Conservation (phyloP, 2,113 vertebrate genomes). For the Cnemophilus loriae region DNA sequence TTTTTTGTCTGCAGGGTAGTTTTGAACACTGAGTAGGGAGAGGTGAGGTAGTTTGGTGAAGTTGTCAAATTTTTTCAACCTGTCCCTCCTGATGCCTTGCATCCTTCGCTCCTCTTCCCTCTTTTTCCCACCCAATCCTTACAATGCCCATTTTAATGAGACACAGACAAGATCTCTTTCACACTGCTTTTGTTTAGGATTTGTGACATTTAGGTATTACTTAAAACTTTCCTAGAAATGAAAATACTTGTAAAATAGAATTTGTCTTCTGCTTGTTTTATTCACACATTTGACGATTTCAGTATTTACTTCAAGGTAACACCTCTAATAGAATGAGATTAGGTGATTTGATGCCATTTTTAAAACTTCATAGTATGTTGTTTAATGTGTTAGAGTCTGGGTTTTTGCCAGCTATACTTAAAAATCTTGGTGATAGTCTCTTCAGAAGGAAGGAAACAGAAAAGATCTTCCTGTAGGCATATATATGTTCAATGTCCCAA, state of each 20-base stretch:
- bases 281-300: neutral
- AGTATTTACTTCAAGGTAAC: neutral
- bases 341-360: neutral
- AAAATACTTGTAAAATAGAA: neutral
- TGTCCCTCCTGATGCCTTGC: neutral
- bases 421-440: neutral
- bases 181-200: neutral
- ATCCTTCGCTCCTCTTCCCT: neutral
- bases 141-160: neutral
- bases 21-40: neutral
- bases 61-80: neutral
- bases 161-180: neutral
- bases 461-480: neutral
- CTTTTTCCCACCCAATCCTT: neutral
- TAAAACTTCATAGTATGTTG: neutral
- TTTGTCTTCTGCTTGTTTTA: neutral
- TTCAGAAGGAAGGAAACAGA: neutral
- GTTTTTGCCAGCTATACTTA: neutral
- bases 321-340: neutral
- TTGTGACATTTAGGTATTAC: neutral
- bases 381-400: neutral
- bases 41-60: neutral
- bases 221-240: neutral
- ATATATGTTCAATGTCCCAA: neutral
- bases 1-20: neutral